Evolutionary conservation across 2,797 vertebrate species (phyloP).

Genomic region (Trachurus trachurus): DNA sequence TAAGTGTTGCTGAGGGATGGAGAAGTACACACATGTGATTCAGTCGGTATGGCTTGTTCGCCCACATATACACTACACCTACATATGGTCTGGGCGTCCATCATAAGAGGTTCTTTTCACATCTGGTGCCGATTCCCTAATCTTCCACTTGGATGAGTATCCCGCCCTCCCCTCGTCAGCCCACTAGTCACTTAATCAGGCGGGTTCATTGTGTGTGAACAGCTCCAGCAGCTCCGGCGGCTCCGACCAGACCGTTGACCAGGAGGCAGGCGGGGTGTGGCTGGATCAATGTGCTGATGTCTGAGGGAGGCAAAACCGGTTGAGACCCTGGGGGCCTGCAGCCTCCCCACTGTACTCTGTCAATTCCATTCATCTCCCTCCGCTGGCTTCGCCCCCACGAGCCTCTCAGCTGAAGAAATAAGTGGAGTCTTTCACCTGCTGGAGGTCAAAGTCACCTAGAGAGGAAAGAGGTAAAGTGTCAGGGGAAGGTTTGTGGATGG

Average conservation of each 20-base stretch:
- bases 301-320: conserved; percentile 49
- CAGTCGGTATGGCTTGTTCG: background rate
- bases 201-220: conserved; percentile 28
- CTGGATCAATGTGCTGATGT: conserved; percentile 71
- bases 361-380: conserved; percentile 70
- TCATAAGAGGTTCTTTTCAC: conserved; percentile 34
- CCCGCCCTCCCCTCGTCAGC: conserved; percentile 33
- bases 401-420: conserved; percentile 97
- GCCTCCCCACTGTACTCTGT: conserved; percentile 59
- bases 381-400: conserved; percentile 14
- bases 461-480: conserved; percentile 52
- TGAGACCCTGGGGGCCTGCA: conserved; percentile 23
- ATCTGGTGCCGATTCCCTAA: conserved; percentile 37
- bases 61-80: background rate
- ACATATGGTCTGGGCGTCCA: conserved; percentile 20
- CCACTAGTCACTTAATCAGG: conserved; percentile 59
- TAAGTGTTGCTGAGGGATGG: conserved; percentile 32
- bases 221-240: conserved; percentile 36
- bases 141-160: conserved; percentile 46
- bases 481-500: conserved; percentile 35
- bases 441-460: conserved; percentile 92
- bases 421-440: conserved; percentile 91
- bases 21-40: conserved; percentile 14
- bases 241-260: conserved; percentile 28
- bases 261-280: conserved; percentile 46